A percentile compares a stretch with the other conserved stretches of the same genome.
Conservation (phyloP, 2,888 invertebrate genomes). For the Aquatica leii region DNA sequence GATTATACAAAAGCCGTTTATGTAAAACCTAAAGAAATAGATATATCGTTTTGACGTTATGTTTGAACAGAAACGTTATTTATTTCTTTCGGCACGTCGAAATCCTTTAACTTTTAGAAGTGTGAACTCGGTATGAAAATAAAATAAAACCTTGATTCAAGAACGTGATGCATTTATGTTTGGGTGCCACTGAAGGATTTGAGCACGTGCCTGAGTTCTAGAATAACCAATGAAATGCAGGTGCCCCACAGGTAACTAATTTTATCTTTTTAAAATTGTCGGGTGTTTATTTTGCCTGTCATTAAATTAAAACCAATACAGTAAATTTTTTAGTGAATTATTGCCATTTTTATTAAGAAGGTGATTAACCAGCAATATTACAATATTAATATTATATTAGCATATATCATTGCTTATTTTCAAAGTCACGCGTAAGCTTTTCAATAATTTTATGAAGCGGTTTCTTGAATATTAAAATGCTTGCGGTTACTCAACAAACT, state of each 20-base stretch:
- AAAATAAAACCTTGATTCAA: constrained; percentile 9
- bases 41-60: not conserved
- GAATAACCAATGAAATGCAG: constrained; percentile 19
- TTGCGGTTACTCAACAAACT: constrained; percentile 8
- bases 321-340: no score
- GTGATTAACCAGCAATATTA: constrained; percentile 18
- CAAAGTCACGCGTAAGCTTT: constrained; percentile 14
- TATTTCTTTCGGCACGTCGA: constrained; percentile 3
- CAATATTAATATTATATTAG: constrained; percentile 19
- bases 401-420: no score
- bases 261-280: constrained; percentile 22
- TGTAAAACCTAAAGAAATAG: constrained; percentile 1
- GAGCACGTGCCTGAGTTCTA: constrained; percentile 30
- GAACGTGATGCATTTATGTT: constrained; percentile 23
- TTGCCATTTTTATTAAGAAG: no score
- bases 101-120: constrained; percentile 5
- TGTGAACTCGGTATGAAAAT: constrained; percentile 1
- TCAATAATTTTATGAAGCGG: constrained; percentile 9
- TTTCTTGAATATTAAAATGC: constrained; percentile 13
- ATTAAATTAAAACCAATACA: constrained; percentile 23
- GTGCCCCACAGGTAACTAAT: constrained; percentile 25
- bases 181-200: constrained; percentile 23
- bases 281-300: constrained; percentile 29
- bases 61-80: not conserved
- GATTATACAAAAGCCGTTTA: constrained; percentile 16